Conservation (phyloP, 2,888 invertebrate genomes). For the Drosophila hamatofila region DNA sequence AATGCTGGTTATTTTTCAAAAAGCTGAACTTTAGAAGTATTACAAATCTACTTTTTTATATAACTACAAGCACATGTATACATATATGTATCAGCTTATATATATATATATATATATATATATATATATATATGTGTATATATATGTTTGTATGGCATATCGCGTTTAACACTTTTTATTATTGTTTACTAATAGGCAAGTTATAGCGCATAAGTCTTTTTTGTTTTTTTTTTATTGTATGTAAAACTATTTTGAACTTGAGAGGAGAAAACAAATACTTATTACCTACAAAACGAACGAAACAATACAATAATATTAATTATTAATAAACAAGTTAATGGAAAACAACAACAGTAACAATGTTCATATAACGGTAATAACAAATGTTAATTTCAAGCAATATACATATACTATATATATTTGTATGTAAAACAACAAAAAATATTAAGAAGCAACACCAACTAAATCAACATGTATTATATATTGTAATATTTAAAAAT, state of each 20-base stretch:
- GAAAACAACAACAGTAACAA: constrained; percentile 6
- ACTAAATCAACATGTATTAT: constrained; percentile 72
- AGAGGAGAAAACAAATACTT: constrained; percentile 14
- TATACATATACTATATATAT: constrained; percentile 24
- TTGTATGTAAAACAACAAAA: constrained; percentile 28
- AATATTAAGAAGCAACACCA: constrained; percentile 29
- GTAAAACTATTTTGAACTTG: constrained; percentile 23
- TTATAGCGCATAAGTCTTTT: constrained; percentile 54
- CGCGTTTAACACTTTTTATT: constrained; percentile 67
- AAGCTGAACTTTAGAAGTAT: constrained; percentile 75
- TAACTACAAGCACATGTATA: constrained; percentile 16
- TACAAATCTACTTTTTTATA: constrained; percentile 55
- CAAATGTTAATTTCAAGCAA: constrained; percentile 52
- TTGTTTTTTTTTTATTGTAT: constrained; percentile 37
- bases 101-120: constrained; percentile 6
- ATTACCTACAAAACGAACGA: constrained; percentile 35
- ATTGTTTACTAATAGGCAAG: constrained; percentile 76
- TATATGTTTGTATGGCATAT: constrained; percentile 45
- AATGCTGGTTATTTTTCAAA: constrained; percentile 40
- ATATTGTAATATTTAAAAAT: constrained; percentile 60
- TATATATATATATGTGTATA: constrained; percentile 8
- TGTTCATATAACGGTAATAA: constrained; percentile 29
- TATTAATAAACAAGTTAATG: constrained; percentile 17
- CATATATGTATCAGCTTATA: not conserved
- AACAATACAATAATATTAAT: constrained; percentile 32